These are phyloP conservation scores for Corvus hawaiiensis DNA, from an alignment of 2,113 vertebrate genomes.

Conservation along the genomic window DNA sequence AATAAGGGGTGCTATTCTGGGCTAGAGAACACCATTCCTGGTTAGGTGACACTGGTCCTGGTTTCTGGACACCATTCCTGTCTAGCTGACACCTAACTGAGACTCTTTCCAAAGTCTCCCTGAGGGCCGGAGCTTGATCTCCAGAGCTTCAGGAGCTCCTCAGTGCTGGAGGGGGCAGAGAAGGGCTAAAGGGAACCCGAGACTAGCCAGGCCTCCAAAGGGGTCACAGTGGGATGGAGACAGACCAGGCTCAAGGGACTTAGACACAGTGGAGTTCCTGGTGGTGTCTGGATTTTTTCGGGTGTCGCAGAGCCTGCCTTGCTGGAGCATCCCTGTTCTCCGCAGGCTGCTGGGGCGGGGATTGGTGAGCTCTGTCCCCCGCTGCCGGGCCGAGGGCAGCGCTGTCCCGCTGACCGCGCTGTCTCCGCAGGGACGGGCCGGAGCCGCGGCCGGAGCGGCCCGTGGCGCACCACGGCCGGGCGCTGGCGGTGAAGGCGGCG, in stretches of 20 bases:
- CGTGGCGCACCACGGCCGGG: conserved; percentile 68
- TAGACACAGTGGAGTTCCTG: not conserved
- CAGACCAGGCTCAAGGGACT: not conserved
- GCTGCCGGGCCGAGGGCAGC: accelerated
- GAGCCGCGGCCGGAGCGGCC: conserved; percentile 58
- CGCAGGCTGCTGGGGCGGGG: accelerated
- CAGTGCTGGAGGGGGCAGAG: not conserved
- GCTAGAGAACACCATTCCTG: not conserved
- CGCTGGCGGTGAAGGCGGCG: conserved; percentile 71
- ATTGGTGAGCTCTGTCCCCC: accelerated
- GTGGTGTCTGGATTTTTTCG: not conserved
- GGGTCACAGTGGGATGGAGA: not conserved
- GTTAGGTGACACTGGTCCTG: not conserved
- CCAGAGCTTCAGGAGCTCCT: not conserved
- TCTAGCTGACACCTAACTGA: not conserved
- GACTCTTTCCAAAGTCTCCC: not conserved
- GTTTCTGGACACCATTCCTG: no score
- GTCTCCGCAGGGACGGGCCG: conserved; percentile 66
- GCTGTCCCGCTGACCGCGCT: not conserved
- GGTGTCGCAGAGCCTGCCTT: not conserved
- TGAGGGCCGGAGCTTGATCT: not conserved
- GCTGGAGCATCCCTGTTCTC: not conserved
- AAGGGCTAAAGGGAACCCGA: not conserved
- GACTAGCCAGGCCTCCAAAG: not conserved
- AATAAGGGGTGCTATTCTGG: no score